These are phyloP conservation scores for Myodes glareolus DNA, from an alignment of 2,113 vertebrate genomes.

Conservation along the genomic window DNA sequence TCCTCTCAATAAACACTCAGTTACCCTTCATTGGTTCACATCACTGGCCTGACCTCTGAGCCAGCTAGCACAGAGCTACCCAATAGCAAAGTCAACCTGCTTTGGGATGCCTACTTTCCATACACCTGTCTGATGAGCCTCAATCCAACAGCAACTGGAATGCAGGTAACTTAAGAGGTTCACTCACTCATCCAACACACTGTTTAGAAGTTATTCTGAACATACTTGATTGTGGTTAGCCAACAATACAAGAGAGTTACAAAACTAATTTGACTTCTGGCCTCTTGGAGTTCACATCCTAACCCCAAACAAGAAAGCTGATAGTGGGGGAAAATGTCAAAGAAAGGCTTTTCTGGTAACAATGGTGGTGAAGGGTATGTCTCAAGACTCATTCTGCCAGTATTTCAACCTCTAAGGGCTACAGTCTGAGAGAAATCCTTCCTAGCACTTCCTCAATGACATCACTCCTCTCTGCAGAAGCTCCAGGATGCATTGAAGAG, in stretches of 20 bases:
- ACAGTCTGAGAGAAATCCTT: neutral
- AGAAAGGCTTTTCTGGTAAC: rapidly evolving
- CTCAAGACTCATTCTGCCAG: neutral
- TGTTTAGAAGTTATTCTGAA: neutral
- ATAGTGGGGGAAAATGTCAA: too few relatives aligned
- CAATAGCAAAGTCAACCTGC: neutral
- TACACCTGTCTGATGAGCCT: neutral
- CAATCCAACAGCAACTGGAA: neutral
- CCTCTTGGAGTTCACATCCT: neutral
- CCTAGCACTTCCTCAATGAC: neutral
- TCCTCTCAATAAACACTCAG: neutral
- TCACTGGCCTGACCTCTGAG: neutral
- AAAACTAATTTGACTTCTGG: neutral
- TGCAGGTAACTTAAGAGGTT: neutral
- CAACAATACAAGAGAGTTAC: neutral
- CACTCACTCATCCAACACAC: neutral
- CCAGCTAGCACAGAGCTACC: neutral
- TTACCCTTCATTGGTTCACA: neutral
- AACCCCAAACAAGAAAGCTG: neutral
- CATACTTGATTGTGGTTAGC: neutral
- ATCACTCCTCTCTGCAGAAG: neutral
- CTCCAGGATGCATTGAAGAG: neutral
- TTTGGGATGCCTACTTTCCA: neutral
- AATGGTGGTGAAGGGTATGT: neutral
- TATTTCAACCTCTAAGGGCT: neutral